These are phyloP conservation scores for Nyctibius grandis DNA, from an alignment of 2,797 vertebrate genomes.

Conservation along the genomic window DNA sequence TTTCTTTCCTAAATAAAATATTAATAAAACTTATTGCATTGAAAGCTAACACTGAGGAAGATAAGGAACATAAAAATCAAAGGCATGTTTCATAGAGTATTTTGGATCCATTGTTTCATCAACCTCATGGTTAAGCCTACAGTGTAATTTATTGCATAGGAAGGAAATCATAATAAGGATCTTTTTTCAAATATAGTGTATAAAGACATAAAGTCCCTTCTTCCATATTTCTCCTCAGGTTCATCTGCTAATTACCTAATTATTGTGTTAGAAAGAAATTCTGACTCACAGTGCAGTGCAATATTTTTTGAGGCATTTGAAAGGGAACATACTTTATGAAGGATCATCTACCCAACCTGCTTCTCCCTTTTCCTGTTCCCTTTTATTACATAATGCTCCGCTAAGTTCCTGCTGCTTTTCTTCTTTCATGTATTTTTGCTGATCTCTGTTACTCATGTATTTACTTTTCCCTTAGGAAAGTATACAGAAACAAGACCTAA, in stretches of 20 bases:
- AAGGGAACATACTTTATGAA: neutral
- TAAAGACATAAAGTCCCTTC: neutral
- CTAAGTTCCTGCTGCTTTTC: neutral
- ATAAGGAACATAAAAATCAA: neutral
- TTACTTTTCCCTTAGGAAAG: slow-evolving; percentile 43
- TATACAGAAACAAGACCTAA: slow-evolving; percentile 25
- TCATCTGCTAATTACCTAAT: neutral
- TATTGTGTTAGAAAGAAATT: neutral
- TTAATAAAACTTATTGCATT: neutral
- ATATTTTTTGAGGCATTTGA: neutral
- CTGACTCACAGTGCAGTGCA: neutral
- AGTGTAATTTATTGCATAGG: neutral
- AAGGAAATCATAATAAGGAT: neutral
- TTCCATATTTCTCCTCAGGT: neutral
- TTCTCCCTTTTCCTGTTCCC: neutral
- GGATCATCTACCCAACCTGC: neutral
- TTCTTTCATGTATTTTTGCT: slow-evolving; percentile 45
- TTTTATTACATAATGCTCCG: slow-evolving; percentile 30
- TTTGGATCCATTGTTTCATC: neutral
- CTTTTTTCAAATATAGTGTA: neutral
- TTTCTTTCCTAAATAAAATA: neutral
- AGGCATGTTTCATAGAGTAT: neutral
- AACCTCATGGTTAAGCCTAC: neutral
- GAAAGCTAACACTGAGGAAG: neutral
- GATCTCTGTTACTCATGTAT: slow-evolving; percentile 35